Conservation (phyloP, 2,888 invertebrate genomes). For the Tolmerus cingulatus region DNA sequence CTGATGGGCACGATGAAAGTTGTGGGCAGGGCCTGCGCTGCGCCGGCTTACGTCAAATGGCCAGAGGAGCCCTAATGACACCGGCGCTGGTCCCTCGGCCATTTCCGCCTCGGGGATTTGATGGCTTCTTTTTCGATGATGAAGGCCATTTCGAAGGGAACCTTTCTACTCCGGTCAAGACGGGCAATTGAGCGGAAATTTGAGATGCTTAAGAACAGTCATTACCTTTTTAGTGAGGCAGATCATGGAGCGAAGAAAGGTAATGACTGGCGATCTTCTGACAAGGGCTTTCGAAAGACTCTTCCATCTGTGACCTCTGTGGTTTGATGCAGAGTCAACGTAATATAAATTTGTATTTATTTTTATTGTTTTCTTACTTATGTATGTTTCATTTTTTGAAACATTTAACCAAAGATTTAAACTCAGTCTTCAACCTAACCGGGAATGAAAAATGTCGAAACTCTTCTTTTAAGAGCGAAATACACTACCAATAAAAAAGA, state of each 20-base stretch:
- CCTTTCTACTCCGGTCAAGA: background rate
- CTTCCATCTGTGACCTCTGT: background rate
- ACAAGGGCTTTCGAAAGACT: background rate
- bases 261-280: background rate
- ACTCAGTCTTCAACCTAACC: too few species aligned
- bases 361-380: too few species aligned
- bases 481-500: too few species aligned
- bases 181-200: background rate
- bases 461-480: too few species aligned
- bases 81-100: background rate
- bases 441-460: too few species aligned
- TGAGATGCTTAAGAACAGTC: background rate
- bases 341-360: background rate
- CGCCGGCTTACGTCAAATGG: background rate
- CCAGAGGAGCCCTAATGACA: background rate
- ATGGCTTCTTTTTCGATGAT: background rate
- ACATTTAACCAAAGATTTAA: too few species aligned
- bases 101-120: background rate
- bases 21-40: background rate
- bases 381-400: too few species aligned
- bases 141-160: background rate
- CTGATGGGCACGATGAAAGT: background rate
- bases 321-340: background rate
- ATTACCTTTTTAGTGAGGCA: background rate
- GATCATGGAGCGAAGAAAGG: background rate